Conservation (phyloP, 2,113 vertebrate species). For the Corythornis madagascariensis region DNA sequence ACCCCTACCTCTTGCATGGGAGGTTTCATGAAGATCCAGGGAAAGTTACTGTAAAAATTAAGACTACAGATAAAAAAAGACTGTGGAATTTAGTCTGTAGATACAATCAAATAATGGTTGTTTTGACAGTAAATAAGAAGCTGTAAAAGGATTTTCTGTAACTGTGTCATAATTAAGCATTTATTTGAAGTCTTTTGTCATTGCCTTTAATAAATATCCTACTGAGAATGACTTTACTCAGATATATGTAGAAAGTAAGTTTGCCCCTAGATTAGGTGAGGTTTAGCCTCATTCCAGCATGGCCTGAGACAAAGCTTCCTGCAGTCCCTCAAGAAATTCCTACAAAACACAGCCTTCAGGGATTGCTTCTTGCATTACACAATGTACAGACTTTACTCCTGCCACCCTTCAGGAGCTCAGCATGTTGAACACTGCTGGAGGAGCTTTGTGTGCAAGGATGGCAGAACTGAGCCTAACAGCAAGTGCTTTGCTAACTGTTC, state of each 20-base stretch:
- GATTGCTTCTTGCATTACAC: not conserved
- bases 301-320: not conserved
- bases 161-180: not conserved
- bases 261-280: not conserved
- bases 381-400: fast-evolving
- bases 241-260: not conserved
- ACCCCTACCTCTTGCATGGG: not conserved
- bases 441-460: not conserved
- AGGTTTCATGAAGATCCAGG: not conserved
- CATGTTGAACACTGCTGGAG: not conserved
- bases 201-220: not conserved
- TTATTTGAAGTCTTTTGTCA: not conserved
- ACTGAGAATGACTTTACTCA: not conserved
- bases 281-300: not conserved
- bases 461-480: not conserved
- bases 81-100: not conserved
- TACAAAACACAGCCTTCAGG: not conserved
- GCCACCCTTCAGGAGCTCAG: not conserved
- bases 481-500: not conserved
- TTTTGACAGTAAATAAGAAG: not conserved
- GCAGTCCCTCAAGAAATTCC: not conserved
- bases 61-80: not conserved
- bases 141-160: not conserved
- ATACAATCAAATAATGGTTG: not conserved
- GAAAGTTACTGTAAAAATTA: not conserved